A percentile compares a stretch with the other conserved stretches of the same genome.
Conservation (phyloP, 2,113 vertebrate genomes). For the Halcyon malimbica region DNA sequence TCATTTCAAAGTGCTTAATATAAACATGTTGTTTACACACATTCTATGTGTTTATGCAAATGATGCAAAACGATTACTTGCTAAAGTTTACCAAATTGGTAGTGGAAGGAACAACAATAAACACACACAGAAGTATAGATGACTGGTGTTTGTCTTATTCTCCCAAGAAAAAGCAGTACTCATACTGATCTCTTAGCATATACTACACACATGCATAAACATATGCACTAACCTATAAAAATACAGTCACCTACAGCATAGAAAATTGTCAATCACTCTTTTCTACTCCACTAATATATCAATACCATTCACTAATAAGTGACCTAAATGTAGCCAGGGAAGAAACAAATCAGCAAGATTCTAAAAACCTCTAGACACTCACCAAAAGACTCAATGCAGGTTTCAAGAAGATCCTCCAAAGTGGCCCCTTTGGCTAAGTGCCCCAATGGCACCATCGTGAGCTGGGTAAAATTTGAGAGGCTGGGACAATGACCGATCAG, state of each 20-base stretch:
- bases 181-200: background rate
- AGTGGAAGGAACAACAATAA: background rate
- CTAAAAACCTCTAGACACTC: conserved; percentile 62
- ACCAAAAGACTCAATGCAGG: conserved; percentile 93
- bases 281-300: background rate
- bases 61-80: background rate
- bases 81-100: background rate
- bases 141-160: background rate
- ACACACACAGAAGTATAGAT: background rate
- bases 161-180: background rate
- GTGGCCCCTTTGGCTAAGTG: conserved; percentile 89
- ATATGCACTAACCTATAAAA: background rate
- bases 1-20: background rate
- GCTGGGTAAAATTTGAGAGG: conserved; percentile 76
- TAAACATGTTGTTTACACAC: background rate
- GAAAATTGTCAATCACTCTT: background rate
- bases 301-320: background rate
- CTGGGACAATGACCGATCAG: conserved; percentile 72
- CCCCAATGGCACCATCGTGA: conserved; percentile 83
- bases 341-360: background rate
- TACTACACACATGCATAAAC: background rate
- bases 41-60: background rate
- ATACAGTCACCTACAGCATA: background rate
- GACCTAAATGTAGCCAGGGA: background rate
- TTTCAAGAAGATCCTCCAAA: conserved; percentile 92